Evolutionary conservation across 2,113 vertebrate genomes (phyloP).

Genomic region (Accipiter cooperii): DNA sequence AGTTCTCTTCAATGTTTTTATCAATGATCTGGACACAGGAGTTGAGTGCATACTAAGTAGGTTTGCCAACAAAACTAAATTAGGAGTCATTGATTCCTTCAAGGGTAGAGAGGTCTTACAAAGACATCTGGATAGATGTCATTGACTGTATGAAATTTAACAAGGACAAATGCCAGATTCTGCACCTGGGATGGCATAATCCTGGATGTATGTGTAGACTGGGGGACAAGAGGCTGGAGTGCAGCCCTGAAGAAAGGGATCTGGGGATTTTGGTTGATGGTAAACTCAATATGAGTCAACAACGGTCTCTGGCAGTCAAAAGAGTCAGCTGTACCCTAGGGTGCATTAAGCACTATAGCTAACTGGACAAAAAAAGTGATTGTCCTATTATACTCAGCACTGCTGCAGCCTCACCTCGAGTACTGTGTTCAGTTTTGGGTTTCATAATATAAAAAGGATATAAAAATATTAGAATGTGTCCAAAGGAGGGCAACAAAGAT

Average conservation of each 20-base stretch:
- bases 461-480: background rate
- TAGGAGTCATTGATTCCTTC: background rate
- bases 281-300: background rate
- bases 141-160: background rate
- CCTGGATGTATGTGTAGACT: accelerated
- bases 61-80: background rate
- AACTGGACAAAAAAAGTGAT: background rate
- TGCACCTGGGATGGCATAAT: background rate
- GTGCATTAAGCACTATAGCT: background rate
- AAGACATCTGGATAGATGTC: background rate
- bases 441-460: background rate
- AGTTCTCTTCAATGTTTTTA: background rate
- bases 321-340: background rate
- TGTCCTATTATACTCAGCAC: background rate
- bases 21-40: background rate
- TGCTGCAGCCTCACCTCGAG: background rate
- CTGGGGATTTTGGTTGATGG: background rate
- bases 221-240: background rate
- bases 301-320: background rate
- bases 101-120: background rate
- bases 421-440: background rate
- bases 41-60: background rate
- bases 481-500: background rate
- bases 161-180: background rate
- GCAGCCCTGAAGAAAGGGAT: too few relatives aligned